phyloP scores from a whole-genome alignment of 2,888 invertebrate genomes.

The Phalangium opilio region DNA sequence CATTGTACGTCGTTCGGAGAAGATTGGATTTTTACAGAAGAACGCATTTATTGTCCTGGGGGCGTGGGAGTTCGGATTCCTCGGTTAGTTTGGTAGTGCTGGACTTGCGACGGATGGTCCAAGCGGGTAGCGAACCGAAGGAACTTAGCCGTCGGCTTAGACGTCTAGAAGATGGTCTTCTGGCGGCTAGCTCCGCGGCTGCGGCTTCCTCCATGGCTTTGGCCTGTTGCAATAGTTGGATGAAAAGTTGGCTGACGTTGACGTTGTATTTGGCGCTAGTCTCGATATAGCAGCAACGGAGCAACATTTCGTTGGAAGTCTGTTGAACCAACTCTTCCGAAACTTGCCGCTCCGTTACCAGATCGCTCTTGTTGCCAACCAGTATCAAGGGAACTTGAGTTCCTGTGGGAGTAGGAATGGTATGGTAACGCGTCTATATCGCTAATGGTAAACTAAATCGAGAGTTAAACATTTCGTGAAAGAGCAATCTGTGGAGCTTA shows the following conservation, averaged over 20 bases:
- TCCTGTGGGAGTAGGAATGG: no score
- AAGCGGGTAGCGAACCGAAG: constrained; percentile 13
- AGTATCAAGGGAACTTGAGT: constrained; percentile 19
- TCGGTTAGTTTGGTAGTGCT: constrained; percentile 8
- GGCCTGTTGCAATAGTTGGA: constrained; percentile 19
- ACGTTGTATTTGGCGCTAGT: constrained; percentile 23
- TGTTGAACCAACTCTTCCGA: constrained; percentile 15
- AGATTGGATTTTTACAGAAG: background rate
- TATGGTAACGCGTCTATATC: no score
- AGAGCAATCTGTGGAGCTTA: no score
- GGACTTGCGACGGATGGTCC: constrained; percentile 8
- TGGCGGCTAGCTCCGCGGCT: background rate
- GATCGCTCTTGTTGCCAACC: constrained; percentile 22
- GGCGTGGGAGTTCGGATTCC: background rate
- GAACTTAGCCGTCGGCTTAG: constrained; percentile 17
- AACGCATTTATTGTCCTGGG: background rate
- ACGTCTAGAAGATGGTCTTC: constrained; percentile 7
- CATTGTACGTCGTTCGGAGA: no score
- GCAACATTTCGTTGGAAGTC: constrained; percentile 9
- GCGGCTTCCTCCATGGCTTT: constrained; percentile 35
- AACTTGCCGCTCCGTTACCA: constrained; percentile 18
- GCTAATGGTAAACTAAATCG: no score
- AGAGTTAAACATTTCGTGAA: no score
- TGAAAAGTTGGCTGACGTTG: constrained; percentile 20
- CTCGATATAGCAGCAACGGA: constrained; percentile 20